phyloP scores from a whole-genome alignment of 2,888 invertebrate species.

The Desoria tigrina region DNA sequence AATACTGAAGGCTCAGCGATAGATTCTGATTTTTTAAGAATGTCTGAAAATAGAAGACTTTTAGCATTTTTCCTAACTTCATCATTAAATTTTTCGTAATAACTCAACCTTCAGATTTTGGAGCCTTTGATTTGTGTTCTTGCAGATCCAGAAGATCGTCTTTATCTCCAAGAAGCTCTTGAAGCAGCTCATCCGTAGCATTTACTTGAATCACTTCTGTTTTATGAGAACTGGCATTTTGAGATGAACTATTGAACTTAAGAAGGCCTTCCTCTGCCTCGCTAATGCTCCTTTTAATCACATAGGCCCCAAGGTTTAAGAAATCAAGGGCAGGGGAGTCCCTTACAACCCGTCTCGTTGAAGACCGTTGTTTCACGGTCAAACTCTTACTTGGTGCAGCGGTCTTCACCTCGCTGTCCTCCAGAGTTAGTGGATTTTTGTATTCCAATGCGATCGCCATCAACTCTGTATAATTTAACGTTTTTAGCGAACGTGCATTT shows the following conservation, averaged over 20 bases:
- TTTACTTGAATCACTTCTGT: neutral
- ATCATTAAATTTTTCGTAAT: no score
- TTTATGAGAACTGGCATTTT: neutral
- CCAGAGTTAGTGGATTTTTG: slow-evolving; percentile 12
- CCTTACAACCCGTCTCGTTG: slow-evolving; percentile 7
- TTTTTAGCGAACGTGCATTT: neutral
- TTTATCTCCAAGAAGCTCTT: slow-evolving; percentile 19
- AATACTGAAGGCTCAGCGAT: neutral
- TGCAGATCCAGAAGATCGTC: slow-evolving; percentile 2
- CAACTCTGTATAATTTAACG: slow-evolving; percentile 1
- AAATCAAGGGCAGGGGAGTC: slow-evolving; percentile 10
- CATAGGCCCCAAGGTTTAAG: neutral
- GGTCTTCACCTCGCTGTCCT: neutral
- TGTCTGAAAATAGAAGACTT: no score
- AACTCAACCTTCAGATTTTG: no score
- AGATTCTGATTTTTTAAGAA: no score
- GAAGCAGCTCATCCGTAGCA: slow-evolving; percentile 8
- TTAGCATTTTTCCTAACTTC: no score
- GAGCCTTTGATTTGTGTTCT: neutral
- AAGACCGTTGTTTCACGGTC: neutral
- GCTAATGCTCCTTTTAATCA: neutral
- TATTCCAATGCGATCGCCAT: slow-evolving; percentile 2
- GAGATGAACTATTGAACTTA: no score
- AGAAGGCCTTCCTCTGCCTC: neutral
- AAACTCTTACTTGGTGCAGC: neutral